phyloP scores from a whole-genome alignment of 1,140 invertebrate genomes.

The Akabosia matsudoensis region DNA sequence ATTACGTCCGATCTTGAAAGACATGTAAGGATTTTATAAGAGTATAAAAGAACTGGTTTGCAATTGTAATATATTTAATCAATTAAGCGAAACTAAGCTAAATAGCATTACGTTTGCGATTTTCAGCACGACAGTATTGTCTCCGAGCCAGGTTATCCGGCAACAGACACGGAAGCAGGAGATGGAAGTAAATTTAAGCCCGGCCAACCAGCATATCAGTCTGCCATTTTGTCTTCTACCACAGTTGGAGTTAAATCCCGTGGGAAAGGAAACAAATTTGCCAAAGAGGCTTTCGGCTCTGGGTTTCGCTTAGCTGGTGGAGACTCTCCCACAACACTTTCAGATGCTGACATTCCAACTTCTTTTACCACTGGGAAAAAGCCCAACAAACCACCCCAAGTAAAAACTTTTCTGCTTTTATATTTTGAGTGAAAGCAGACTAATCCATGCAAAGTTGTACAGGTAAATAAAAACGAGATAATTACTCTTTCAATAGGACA shows the following conservation, averaged over 20 bases:
- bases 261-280: conserved; percentile 31
- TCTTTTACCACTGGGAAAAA: conserved; percentile 34
- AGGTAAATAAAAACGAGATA: conserved; percentile 17
- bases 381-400: conserved; percentile 29
- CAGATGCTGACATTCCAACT: conserved; percentile 44
- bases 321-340: conserved; percentile 33
- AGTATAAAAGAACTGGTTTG: too few relatives aligned
- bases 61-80: too few relatives aligned
- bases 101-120: background rate
- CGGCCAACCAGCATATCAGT: conserved; percentile 45
- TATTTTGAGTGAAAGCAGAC: background rate
- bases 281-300: conserved; percentile 28
- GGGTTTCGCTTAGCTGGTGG: conserved; percentile 28
- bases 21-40: too few relatives aligned
- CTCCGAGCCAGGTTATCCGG: conserved; percentile 42
- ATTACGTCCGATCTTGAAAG: conserved; percentile 40
- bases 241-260: conserved; percentile 16
- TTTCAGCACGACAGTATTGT: conserved; percentile 42
- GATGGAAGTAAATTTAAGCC: conserved; percentile 3
- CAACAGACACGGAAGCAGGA: conserved; percentile 4
- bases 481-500: background rate
- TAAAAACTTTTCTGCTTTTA: background rate
- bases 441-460: background rate
- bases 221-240: conserved; percentile 38
- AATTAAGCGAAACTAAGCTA: background rate